Evolutionary conservation across 2,113 vertebrate species (phyloP), one percentile per base, ranked within the genome.

Genomic region (Epinephelus fuscoguttatus): DNA sequence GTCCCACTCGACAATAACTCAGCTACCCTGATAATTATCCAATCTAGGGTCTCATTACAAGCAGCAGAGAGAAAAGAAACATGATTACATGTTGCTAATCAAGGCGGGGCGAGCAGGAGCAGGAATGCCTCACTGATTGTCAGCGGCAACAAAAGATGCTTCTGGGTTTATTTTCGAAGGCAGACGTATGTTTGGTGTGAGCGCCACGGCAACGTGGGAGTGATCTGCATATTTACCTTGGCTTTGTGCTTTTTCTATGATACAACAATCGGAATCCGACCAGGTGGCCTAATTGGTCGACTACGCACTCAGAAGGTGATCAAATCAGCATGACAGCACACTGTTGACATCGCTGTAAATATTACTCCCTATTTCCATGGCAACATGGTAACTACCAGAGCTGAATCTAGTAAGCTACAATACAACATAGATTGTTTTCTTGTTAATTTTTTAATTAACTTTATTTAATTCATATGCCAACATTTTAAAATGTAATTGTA

Each of bases 11-110:
- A 84, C 68, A 80, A 77, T 66, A 84, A 71, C 11, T 83, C 84
- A 37, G 59, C 86, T 17, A 63, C 45, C 71, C 71, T 17, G 40
- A 85, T 91, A 84, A 91, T 88, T 82, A 80, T 74, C 83, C 80
- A 88, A 85, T 88, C 83, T 19, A 60, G 18, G 52, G 63, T 47
- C 73, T 90, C 70, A 83, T 88, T 88, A 85, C 37, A 17, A 70
- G 66, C 61, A 74, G 79, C 62, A 17, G 37, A 71, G 49, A 82
- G 53, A 61, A 66, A 49, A 66, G 49, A 75, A 63, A 78, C 69
- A 56, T 71, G 84, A 87, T 85, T 80, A 86, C 64, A 50, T 27
- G 79, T 52, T 61, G 84, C 64, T 82, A 81, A 75, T 75, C 47
- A 64, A 86, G 62, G 71, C 74, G 2, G 17, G 7, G 15, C 56